A percentile compares a stretch with the other conserved stretches of the same genome.
phyloP scores from a whole-genome alignment of 2,888 invertebrate species.

The Platycnemis pennipes region DNA sequence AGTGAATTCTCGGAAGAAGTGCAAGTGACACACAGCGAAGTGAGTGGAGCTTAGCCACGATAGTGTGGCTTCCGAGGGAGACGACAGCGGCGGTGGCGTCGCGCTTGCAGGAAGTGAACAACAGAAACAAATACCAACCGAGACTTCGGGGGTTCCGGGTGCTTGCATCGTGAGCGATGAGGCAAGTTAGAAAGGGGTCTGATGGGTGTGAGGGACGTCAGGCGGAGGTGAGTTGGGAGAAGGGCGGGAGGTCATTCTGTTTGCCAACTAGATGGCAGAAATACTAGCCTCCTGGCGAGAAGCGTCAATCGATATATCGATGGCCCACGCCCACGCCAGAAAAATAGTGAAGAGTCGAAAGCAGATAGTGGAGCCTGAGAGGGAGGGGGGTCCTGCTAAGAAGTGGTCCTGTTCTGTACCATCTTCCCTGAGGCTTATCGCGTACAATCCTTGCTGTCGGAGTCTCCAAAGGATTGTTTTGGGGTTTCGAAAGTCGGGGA shows the following conservation, averaged over 20 bases:
- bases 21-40: too few species aligned
- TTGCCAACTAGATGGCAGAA: constrained; percentile 47
- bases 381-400: not conserved
- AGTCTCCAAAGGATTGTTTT: constrained; percentile 49
- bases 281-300: constrained; percentile 51
- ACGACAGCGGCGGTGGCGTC: not conserved
- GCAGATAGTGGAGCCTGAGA: not conserved
- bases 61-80: too few species aligned
- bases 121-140: not conserved
- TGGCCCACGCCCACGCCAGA: constrained; percentile 32
- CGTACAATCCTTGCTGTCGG: constrained; percentile 17
- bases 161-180: not conserved
- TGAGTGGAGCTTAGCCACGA: too few species aligned
- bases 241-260: not conserved
- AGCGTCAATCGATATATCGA: constrained; percentile 54
- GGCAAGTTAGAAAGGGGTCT: not conserved
- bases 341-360: not conserved
- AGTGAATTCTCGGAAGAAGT: too few species aligned
- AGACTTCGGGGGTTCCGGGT: not conserved
- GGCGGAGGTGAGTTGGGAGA: not conserved
- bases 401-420: constrained; percentile 46
- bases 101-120: not conserved
- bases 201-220: not conserved
- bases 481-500: not conserved
- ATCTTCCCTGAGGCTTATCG: constrained; percentile 23